Evolutionary conservation across 2,113 vertebrate genomes (phyloP), one percentile per base, ranked within the genome.

Genomic region (Nothocercus julius): DNA sequence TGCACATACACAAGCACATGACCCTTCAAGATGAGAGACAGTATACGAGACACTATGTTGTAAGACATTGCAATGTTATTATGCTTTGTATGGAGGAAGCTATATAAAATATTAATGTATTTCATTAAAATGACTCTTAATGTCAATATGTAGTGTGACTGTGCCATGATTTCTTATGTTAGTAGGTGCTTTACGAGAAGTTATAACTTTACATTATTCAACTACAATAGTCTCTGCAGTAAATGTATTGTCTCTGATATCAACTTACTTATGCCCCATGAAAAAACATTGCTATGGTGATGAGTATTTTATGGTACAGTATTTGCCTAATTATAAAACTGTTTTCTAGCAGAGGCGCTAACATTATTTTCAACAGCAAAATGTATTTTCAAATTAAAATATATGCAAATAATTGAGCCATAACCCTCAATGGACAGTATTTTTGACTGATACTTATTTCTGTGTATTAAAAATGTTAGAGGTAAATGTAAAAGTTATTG

Each of bases 51-150:
- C 83, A 61, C 73, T 64, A n/a, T 0, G 0, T 66, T 86, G 69
- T 53, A 94, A 96, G 75, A 89, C 80, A 78, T 34, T 90, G 80
- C 54, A 49, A 53, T 75, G 88, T 93, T 97, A 95, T 96, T 95
- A 80, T 89, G 90, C 95, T 91, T 92, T 53, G 53, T 89, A 87
- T 96, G 94, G 94, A 95, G 78, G 75, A 92, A 86, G 82, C 75
- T 79, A 49, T 91, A 95, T 97, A 96, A 97, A 97, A 97, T 97
- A 97, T 97, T 97, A 96, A 97, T 95, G 82, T 27, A 72, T 96
- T 96, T 97, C 96, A 97, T 97, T 97, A 97, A 97, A 97, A 97
- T 94, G 87, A 95, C 73, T 96, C 86, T 94, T 96, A 95, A 96
- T 97, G 96, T 96, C 97, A 97, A 92, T 96, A 96, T 80, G 70